Conservation (phyloP, 2,888 invertebrate species). For the Aricia artaxerxes region DNA sequence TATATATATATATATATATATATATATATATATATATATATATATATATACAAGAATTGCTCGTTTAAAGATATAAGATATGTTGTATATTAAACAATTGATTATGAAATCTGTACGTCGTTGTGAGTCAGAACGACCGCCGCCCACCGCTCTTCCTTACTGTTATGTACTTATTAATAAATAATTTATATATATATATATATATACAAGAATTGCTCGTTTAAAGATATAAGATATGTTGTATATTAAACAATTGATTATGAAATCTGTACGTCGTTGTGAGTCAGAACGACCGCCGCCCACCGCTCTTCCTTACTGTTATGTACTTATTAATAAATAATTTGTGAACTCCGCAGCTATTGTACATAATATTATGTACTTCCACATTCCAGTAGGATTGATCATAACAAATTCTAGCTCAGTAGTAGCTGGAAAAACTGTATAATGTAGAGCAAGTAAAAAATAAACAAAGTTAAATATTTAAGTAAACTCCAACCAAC, state of each 20-base stretch:
- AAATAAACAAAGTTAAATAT: no score
- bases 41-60: no score
- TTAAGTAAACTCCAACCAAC: no score
- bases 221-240: no score
- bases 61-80: not conserved
- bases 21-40: no score
- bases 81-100: constrained; percentile 22
- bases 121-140: constrained; percentile 44
- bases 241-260: constrained; percentile 23
- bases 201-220: no score
- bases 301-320: constrained; percentile 35
- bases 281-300: constrained; percentile 43
- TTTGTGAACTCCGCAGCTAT: not conserved
- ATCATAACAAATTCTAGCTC: not conserved
- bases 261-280: constrained; percentile 32
- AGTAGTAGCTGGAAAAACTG: not conserved
- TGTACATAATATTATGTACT: not conserved
- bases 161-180: constrained; percentile 26
- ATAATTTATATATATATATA: no score
- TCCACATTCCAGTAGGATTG: not conserved
- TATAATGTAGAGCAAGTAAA: no score
- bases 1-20: no score
- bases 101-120: constrained; percentile 29
- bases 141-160: constrained; percentile 35
- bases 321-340: constrained; percentile 21